Evolutionary conservation across 2,888 invertebrate genomes (phyloP), one percentile per base, ranked within the genome.

Genomic region (Drosophila villosipedis): DNA sequence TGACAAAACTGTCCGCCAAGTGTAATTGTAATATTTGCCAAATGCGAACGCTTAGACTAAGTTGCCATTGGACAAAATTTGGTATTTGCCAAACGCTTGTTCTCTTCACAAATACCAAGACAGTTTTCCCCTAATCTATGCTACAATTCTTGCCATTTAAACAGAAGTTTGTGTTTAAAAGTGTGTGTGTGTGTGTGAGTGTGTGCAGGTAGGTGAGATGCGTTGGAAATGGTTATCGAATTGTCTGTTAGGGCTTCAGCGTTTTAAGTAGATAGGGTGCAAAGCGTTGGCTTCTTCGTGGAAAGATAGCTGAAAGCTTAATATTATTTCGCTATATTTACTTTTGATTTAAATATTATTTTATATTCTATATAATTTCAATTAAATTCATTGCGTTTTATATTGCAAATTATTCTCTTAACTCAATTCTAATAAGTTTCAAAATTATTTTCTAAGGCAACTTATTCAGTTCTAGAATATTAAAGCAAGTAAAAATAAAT

Each of bases 11-110:
- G 90, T 87, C 89, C 87, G 74, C 82, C 80, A 89, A 85, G 78
- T 89, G 85, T 89, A 87, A 85, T 89, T 87, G 84, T 73, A 85
- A 84, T 89, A 89, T 89, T 84, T 89, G 83, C 85, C 68, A 57
- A 65, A 73, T 73, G 61, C 76, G 68, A 72, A 74, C 76, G 73
- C 68, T 66, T 62, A 68, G 74, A 73, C 67, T 64, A 64, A 74
- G 75, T 66, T 69, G 68, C 64, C 58, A 69, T 73, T 73, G 72
- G 72, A 80, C 76, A 66, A 63, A 62, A 65, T 81, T 74, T 66
- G 57, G 67, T 84, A 83, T 84, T 84, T 89, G 82, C 84, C 68
- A 68, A 86, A 68, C 22, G 9, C 55, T 55, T 55, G 25, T 19
- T 25, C 72, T 73, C 84, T 83, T 77, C 68, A 37, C 61, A 61